Conservation (phyloP, 2,797 vertebrate species). For the Arnoldichthys spilopterus region DNA sequence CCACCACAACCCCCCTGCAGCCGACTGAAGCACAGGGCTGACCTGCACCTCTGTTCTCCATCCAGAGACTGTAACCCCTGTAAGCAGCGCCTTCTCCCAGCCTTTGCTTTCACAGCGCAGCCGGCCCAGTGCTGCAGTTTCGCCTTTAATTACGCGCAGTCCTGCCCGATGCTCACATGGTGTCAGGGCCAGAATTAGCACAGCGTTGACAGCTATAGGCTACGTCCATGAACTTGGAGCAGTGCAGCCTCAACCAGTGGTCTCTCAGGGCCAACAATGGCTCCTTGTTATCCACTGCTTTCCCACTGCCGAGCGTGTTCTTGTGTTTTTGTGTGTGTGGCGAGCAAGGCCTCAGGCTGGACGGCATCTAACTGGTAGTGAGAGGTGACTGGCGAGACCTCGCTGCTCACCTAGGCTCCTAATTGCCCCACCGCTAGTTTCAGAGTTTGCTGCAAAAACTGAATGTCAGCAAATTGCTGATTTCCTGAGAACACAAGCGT, state of each 20-base stretch:
- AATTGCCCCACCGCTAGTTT: conserved; percentile 73
- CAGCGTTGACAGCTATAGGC: conserved; percentile 79
- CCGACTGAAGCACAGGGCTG: conserved; percentile 32
- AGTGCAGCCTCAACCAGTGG: conserved; percentile 75
- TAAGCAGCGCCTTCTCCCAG: conserved; percentile 48
- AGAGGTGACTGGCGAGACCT: conserved; percentile 66
- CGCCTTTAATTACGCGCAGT: conserved; percentile 66
- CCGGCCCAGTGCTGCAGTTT: conserved; percentile 47
- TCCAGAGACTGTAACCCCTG: conserved; percentile 55
- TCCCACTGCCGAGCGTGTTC: conserved; percentile 42
- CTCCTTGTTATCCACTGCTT: conserved; percentile 77
- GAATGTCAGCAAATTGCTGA: conserved; percentile 72
- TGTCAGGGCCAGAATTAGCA: conserved; percentile 68
- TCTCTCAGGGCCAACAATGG: conserved; percentile 79
- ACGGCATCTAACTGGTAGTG: conserved; percentile 59
- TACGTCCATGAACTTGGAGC: conserved; percentile 81
- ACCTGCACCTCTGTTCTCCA: conserved; percentile 48
- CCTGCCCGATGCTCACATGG: conserved; percentile 68
- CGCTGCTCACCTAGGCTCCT: conserved; percentile 71
- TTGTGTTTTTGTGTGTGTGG: conserved; percentile 35
- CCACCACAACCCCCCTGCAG: conserved; percentile 22
- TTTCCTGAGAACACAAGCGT: conserved; percentile 66
- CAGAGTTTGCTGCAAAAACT: conserved; percentile 64
- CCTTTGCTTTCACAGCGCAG: conserved; percentile 30
- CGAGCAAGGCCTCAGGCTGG: conserved; percentile 68